Conservation (phyloP, 2,888 invertebrate genomes). For the Coremacera marginata region DNA sequence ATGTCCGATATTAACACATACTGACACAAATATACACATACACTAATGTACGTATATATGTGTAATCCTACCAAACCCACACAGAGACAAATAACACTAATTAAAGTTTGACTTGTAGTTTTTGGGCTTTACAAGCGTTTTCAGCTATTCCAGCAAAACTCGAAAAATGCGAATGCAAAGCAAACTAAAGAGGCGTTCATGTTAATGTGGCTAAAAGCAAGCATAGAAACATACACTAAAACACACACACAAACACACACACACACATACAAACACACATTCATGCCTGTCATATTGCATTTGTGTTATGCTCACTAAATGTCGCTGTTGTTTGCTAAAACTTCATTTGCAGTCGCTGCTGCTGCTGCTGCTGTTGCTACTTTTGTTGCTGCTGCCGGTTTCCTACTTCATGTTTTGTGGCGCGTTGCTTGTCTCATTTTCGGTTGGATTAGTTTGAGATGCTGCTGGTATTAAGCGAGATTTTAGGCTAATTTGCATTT, state of each 20-base stretch:
- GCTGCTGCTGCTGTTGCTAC: not conserved
- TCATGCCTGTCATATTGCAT: slow-evolving; percentile 9
- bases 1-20: not conserved
- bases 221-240: not conserved
- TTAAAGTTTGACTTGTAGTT: slow-evolving; percentile 47
- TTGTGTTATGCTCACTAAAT: not conserved
- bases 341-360: not conserved
- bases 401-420: not conserved
- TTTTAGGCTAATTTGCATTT: slow-evolving; percentile 60
- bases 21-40: not conserved
- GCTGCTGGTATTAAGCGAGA: slow-evolving; percentile 15
- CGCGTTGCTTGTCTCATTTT: slow-evolving; percentile 30
- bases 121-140: slow-evolving; percentile 27
- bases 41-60: not conserved
- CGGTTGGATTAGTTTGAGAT: slow-evolving; percentile 29
- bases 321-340: not conserved
- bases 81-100: slow-evolving; percentile 44
- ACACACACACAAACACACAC: not conserved
- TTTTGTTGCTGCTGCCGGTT: not conserved
- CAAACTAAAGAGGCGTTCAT: not conserved
- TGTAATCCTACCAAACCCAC: slow-evolving; percentile 38
- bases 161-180: slow-evolving; percentile 2
- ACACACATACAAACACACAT: not conserved
- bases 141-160: not conserved
- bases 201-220: slow-evolving; percentile 18